A percentile compares a stretch with the other conserved stretches of the same genome.
phyloP scores from a whole-genome alignment of 2,797 vertebrate genomes.

The Lacerta viridis region DNA sequence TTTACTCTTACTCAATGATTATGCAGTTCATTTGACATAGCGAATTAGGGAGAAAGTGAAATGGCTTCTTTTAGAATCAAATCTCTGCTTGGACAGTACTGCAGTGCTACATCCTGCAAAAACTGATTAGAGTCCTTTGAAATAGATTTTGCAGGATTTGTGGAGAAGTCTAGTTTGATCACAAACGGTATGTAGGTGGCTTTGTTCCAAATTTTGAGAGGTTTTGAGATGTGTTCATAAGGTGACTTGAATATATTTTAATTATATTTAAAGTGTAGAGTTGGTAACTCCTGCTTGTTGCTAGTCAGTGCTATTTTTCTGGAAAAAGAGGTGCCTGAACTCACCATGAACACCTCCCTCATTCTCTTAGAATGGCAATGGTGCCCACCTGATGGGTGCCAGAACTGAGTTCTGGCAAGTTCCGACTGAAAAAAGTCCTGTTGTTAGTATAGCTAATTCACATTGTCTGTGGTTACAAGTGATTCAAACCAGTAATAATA shows the following conservation, averaged over 20 bases:
- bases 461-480: neutral
- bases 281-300: neutral
- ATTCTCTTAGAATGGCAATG: no score
- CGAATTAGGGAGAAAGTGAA: neutral
- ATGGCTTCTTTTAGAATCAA: neutral
- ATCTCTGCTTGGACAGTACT: neutral
- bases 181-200: neutral
- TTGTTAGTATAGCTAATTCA: neutral
- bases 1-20: slow-evolving; percentile 12
- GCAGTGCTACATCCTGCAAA: neutral
- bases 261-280: neutral
- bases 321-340: no score
- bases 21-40: neutral
- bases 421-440: no score
- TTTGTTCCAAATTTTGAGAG: neutral
- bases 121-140: neutral
- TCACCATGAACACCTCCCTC: no score
- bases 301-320: no score
- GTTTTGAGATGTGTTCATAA: neutral
- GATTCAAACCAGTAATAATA: slow-evolving; percentile 9
- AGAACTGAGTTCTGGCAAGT: no score
- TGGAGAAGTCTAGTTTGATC: neutral
- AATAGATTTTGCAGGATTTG: neutral
- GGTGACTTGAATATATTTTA: neutral
- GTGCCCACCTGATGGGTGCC: no score